Evolutionary conservation across 2,888 invertebrate genomes (phyloP), one percentile per base, ranked within the genome.

Genomic region (Coremacera marginata): DNA sequence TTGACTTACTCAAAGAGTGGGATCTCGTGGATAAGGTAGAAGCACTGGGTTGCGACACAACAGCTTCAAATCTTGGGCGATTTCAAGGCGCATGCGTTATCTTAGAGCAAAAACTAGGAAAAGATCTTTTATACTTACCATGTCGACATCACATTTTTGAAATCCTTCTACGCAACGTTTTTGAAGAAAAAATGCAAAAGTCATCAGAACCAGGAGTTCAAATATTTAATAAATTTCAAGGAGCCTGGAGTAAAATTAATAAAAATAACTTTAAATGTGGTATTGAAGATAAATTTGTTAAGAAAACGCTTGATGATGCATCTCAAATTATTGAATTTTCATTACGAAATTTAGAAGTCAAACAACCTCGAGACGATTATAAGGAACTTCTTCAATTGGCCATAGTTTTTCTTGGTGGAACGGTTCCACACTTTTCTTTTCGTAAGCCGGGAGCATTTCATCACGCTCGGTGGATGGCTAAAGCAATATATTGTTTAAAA

Each of bases 51-150:
- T 80, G 80, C 76, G 80, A 81, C 74, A 82, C 81, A 52, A 82
- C 81, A 62, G 80, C 83, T 51, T 80, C 81, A 44, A 83, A 84
- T 78, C 83, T 82, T 77, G 82, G 81, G 44, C 82, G 80, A 31
- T 68, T 81, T 25, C 83, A 82, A 80, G 81, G 82, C 55, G 80
- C 83, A 52, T 82, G 81, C 77, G 79, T 80, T 70, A 76, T 82
- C 75, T 70, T 82, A 16, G 79, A 84, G 70, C 79, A 83, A 76
- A 79, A 71, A 65, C n/a, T 77, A 14, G 75, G 73, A 27, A 76
- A 31, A 62, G 77, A 78, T 44, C 25, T 80, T 25, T 63, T 81
- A 62, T 63, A 77, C 52, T 77, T 80, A 34, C 74, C 70, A 51
- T 79, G 78, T 55, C 73, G 79, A 37, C 77, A 37, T 37, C 7